phyloP scores from a whole-genome alignment of 2,888 invertebrate species.

The Parnassius apollo region DNA sequence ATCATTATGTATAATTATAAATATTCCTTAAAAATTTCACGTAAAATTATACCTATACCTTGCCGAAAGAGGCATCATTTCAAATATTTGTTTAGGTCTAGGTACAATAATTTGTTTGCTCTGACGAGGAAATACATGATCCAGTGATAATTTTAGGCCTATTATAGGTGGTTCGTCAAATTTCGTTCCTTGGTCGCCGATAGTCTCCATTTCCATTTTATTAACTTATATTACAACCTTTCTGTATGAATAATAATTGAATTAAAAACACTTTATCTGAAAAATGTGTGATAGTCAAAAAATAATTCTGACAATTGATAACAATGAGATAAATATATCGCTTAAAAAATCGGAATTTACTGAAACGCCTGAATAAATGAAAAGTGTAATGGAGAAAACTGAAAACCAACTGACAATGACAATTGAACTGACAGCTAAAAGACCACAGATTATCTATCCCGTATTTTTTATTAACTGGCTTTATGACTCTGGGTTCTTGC shows the following conservation, averaged over 20 bases:
- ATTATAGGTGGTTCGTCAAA: slow-evolving; percentile 79
- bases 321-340: slow-evolving; percentile 2
- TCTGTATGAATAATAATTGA: slow-evolving; percentile 10
- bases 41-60: slow-evolving; percentile 74
- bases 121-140: slow-evolving; percentile 88
- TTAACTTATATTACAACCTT: slow-evolving; percentile 17
- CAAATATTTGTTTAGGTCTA: slow-evolving; percentile 84
- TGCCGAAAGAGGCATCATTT: slow-evolving; percentile 85
- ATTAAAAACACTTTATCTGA: slow-evolving; percentile 12
- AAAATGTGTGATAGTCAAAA: slow-evolving; percentile 2
- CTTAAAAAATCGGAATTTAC: slow-evolving; percentile 9
- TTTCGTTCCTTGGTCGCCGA: slow-evolving; percentile 36
- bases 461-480: too few species aligned
- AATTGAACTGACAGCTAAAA: too few species aligned
- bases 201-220: slow-evolving; percentile 36
- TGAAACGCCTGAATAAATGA: slow-evolving; percentile 14
- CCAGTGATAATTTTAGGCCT: slow-evolving; percentile 87
- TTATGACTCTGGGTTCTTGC: too few species aligned
- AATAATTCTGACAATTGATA: slow-evolving; percentile 14
- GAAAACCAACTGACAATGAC: too few species aligned
- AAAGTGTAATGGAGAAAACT: neutral
- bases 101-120: slow-evolving; percentile 85
- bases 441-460: too few species aligned
- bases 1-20: neutral
- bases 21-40: neutral